phyloP scores from a whole-genome alignment of 2,113 vertebrate species.

The Saguinus midas region DNA sequence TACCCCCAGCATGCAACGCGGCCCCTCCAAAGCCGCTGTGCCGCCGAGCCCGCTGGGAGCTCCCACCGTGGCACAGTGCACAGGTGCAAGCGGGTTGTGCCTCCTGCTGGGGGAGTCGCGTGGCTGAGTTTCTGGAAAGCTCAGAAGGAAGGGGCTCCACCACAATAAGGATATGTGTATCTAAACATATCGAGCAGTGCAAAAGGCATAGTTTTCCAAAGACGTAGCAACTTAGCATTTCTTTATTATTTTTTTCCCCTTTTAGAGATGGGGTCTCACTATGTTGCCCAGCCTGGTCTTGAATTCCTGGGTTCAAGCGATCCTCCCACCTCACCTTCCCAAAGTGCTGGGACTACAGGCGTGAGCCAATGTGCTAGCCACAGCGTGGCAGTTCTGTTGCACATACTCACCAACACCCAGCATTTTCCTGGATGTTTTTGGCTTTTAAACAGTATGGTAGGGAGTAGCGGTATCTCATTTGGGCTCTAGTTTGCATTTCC shows the following conservation, averaged over 20 bases:
- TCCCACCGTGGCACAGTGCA: rapidly evolving
- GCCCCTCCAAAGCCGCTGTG: background rate
- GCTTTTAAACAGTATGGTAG: background rate
- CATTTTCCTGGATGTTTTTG: background rate
- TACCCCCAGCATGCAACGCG: background rate
- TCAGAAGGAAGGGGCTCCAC: background rate
- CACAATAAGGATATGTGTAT: background rate
- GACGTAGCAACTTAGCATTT: background rate
- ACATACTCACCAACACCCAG: background rate
- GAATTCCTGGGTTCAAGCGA: no score
- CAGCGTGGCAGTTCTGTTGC: background rate
- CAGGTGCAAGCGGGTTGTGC: no score
- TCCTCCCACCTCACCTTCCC: no score
- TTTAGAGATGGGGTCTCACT: no score
- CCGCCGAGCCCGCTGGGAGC: background rate
- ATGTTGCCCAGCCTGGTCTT: no score
- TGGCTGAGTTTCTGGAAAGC: background rate
- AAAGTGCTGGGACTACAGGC: no score
- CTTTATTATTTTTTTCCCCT: no score
- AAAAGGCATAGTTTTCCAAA: background rate
- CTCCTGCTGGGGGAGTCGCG: rapidly evolving
- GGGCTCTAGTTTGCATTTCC: background rate
- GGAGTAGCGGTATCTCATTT: background rate
- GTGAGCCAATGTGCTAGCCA: no score
- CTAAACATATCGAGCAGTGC: background rate